Conservation (phyloP, 2,888 invertebrate species). For the Stratiomys singularior region DNA sequence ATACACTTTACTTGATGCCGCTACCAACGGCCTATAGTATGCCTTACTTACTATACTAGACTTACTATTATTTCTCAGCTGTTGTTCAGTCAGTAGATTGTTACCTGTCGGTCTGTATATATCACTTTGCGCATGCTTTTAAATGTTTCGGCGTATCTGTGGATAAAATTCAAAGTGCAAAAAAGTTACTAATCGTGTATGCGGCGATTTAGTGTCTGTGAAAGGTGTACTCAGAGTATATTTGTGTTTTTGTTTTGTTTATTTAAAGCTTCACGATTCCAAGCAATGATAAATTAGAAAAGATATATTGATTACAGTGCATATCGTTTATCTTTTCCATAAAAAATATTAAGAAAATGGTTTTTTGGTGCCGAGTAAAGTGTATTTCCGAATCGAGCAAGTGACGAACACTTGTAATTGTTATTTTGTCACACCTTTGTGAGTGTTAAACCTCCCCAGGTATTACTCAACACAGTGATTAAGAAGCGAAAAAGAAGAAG, state of each 20-base stretch:
- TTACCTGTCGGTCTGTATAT: constrained; percentile 32
- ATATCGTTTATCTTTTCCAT: neutral
- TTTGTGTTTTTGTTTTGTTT: neutral
- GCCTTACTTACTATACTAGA: neutral
- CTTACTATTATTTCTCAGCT: constrained; percentile 28
- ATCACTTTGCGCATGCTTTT: constrained; percentile 15
- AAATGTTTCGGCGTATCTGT: neutral
- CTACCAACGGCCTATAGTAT: neutral
- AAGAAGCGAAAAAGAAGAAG: neutral
- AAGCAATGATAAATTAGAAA: neutral
- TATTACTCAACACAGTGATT: constrained; percentile 15
- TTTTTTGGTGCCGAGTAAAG: neutral
- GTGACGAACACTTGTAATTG: neutral
- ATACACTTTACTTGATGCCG: neutral
- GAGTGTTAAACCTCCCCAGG: neutral
- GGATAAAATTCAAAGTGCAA: neutral
- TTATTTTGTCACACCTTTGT: constrained; percentile 13
- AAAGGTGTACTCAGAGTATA: neutral
- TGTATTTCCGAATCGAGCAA: neutral
- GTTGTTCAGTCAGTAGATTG: constrained; percentile 19
- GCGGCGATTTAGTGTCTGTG: neutral
- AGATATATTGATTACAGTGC: neutral
- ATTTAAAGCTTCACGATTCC: neutral
- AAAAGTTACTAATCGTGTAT: neutral
- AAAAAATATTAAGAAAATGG: neutral